Evolutionary conservation across 2,113 vertebrate species (phyloP).

Genomic region (Notothenia coriiceps): DNA sequence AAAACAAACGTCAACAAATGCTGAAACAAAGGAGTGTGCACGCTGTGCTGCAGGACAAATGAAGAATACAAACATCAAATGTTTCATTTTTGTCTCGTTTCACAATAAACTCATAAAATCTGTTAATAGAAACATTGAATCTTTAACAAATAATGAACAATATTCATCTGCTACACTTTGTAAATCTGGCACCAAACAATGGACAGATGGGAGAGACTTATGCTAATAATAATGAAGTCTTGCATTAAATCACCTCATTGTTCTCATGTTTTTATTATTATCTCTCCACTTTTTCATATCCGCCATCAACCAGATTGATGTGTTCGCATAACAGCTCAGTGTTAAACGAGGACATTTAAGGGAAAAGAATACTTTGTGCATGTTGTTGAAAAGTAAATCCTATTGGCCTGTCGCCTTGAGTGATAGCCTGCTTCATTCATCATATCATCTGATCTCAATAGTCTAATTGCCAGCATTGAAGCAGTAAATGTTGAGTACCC

Average conservation of each 20-base stretch:
- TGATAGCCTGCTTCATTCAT: slow-evolving; percentile 30
- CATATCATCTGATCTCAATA: slow-evolving; percentile 52
- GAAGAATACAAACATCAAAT: slow-evolving; percentile 27
- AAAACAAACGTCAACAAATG: slow-evolving; percentile 10
- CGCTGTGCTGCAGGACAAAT: slow-evolving; percentile 13
- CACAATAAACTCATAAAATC: slow-evolving; percentile 28
- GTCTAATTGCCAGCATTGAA: no score
- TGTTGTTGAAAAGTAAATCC: slow-evolving; percentile 46
- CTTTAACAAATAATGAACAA: slow-evolving; percentile 1
- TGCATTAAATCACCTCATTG: slow-evolving; percentile 25
- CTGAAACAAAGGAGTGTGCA: slow-evolving; percentile 40
- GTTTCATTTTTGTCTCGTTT: slow-evolving; percentile 19
- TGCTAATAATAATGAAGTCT: neutral
- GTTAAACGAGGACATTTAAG: slow-evolving; percentile 41
- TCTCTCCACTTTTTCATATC: neutral
- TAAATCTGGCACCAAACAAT: slow-evolving; percentile 27
- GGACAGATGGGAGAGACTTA: slow-evolving; percentile 4
- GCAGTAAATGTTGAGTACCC: no score
- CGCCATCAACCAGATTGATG: slow-evolving; percentile 17
- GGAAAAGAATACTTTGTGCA: slow-evolving; percentile 7
- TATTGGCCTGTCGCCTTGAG: no score
- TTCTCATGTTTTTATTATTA: slow-evolving; percentile 25
- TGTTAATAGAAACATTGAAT: slow-evolving; percentile 19
- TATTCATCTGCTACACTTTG: slow-evolving; percentile 23
- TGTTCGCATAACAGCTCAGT: slow-evolving; percentile 29